phyloP scores from a whole-genome alignment of 2,113 vertebrate genomes.

The Tonatia bakeri region DNA sequence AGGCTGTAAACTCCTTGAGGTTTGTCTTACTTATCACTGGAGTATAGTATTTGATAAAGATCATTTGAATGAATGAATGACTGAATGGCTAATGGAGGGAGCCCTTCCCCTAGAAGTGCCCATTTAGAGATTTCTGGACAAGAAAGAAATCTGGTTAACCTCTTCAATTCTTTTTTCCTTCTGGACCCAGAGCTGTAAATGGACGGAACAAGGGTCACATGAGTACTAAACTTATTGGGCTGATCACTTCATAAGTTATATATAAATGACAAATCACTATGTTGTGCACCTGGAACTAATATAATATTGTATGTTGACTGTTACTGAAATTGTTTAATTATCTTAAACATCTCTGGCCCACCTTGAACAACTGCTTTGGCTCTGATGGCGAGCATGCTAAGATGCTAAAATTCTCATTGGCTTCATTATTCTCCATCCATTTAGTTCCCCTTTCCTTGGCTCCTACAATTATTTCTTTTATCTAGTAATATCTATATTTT shows the following conservation, averaged over 20 bases:
- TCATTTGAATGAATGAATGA: not conserved
- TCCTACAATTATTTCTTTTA: not conserved
- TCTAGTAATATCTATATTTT: not conserved
- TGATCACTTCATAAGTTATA: not conserved
- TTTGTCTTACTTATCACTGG: not conserved
- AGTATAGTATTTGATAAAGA: not conserved
- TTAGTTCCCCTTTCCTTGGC: not conserved
- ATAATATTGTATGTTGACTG: not conserved
- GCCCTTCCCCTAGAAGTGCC: not conserved
- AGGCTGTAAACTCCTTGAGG: not conserved
- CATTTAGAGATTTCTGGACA: not conserved
- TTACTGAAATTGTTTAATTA: not conserved
- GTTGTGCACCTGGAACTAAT: not conserved
- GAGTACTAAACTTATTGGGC: not conserved
- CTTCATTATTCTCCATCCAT: not conserved
- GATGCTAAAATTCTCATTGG: not conserved
- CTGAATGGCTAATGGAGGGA: not conserved
- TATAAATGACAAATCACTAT: not conserved
- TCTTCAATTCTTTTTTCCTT: not conserved
- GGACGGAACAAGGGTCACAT: not conserved
- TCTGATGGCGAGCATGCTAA: not conserved
- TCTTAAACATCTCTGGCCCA: not conserved
- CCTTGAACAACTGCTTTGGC: not conserved
- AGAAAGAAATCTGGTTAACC: not conserved
- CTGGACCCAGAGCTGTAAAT: not conserved